Conservation (phyloP, 2,113 vertebrate genomes). For the Naja naja region DNA sequence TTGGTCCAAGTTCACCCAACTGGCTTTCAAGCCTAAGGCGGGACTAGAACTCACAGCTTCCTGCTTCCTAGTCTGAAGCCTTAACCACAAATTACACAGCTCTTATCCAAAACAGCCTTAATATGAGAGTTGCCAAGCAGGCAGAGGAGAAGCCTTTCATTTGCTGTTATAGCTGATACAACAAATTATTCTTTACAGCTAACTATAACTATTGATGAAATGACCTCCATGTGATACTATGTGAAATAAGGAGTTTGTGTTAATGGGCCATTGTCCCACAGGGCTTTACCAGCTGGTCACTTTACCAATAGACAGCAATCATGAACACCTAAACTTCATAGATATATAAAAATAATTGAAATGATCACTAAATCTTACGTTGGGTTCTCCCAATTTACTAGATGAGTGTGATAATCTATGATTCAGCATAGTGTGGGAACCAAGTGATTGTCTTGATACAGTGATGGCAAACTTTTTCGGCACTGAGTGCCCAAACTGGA, state of each 20-base stretch:
- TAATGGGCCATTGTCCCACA: not conserved
- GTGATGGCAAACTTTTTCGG: no score
- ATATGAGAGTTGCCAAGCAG: not conserved
- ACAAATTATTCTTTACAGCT: not conserved
- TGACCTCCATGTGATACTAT: not conserved
- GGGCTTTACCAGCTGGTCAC: not conserved
- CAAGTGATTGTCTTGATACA: not conserved
- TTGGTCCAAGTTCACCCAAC: not conserved
- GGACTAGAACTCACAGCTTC: not conserved
- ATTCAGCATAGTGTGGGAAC: not conserved
- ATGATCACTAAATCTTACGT: not conserved
- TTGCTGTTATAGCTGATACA: not conserved
- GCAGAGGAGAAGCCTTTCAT: not conserved
- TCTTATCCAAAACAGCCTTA: not conserved
- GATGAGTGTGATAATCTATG: not conserved
- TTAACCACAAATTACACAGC: not conserved
- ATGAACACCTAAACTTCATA: not conserved
- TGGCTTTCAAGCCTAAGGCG: not conserved
- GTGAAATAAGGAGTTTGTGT: not conserved
- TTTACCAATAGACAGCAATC: not conserved
- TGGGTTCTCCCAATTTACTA: not conserved
- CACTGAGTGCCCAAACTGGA: no score
- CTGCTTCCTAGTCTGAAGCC: not conserved
- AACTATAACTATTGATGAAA: not conserved
- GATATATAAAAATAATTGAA: not conserved